phyloP scores from a whole-genome alignment of 2,797 vertebrate species.

The Microcaecilia unicolor region DNA sequence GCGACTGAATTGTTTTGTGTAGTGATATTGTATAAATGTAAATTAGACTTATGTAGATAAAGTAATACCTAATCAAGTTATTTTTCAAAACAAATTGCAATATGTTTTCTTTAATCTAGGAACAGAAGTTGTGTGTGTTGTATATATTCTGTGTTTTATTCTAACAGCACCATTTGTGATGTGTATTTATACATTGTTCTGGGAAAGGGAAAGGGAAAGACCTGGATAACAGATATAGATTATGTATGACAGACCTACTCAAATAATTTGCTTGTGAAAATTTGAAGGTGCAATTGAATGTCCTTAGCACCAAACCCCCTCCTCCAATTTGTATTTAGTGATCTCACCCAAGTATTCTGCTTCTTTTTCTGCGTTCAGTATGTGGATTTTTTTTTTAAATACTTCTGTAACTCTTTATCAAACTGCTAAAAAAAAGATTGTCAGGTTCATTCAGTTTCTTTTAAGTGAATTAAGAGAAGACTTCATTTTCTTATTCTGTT shows the following conservation, averaged over 20 bases:
- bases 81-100: conserved; percentile 55
- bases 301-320: too few relatives aligned
- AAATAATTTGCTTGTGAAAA: conserved; percentile 64
- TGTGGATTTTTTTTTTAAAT: conserved; percentile 36
- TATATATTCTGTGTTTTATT: conserved; percentile 63
- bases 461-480: conserved; percentile 41
- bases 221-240: conserved; percentile 66
- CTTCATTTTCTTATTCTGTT: conserved; percentile 67
- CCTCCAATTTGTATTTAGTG: conserved; percentile 44
- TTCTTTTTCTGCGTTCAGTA: conserved; percentile 9
- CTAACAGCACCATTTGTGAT: conserved; percentile 63
- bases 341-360: conserved; percentile 32
- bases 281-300: conserved; percentile 62
- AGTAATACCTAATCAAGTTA: conserved; percentile 57
- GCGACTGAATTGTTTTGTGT: conserved; percentile 38
- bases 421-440: conserved; percentile 44
- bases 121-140: conserved; percentile 56
- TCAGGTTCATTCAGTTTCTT: conserved; percentile 35
- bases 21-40: conserved; percentile 70
- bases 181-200: conserved; percentile 71
- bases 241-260: conserved; percentile 63
- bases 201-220: conserved; percentile 61
- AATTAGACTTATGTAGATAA: conserved; percentile 66
- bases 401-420: conserved; percentile 54
- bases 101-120: conserved; percentile 51